Percentiles rank a stretch among this genome's conserved stretches.
Evolutionary conservation across 2,113 vertebrate species (phyloP).

Genomic region (Gnathonemus echidnorhynchus): DNA sequence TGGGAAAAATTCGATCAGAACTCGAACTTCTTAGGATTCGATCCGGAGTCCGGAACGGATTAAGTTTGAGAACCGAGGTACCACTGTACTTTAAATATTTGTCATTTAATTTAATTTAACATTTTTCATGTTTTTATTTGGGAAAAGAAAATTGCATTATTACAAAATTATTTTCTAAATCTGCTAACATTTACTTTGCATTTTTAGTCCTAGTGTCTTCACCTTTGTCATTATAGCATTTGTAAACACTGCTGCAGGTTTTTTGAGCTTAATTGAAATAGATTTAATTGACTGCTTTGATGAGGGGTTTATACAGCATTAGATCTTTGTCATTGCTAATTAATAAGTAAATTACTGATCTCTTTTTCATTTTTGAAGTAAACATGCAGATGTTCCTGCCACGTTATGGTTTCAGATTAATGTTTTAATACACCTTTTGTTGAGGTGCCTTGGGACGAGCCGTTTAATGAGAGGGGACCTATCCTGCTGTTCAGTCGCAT

Average conservation of each 20-base stretch:
- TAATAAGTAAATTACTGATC: neutral
- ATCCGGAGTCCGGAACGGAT: too few species aligned
- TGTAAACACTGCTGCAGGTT: neutral
- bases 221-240: neutral
- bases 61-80: too few species aligned
- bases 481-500: neutral
- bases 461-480: neutral
- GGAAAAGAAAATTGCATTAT: neutral
- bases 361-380: neutral
- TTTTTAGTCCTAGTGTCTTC: neutral
- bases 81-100: neutral
- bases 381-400: conserved; percentile 8
- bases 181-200: neutral
- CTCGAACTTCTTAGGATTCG: too few species aligned
- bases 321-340: neutral
- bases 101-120: neutral
- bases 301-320: neutral
- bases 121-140: neutral
- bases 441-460: neutral
- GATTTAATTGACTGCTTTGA: neutral
- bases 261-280: conserved; percentile 1
- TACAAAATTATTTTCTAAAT: neutral
- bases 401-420: neutral
- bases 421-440: neutral
- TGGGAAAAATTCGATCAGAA: too few species aligned